Conservation (phyloP, 1,140 invertebrate genomes). For the Harpegnathos saltator region DNA sequence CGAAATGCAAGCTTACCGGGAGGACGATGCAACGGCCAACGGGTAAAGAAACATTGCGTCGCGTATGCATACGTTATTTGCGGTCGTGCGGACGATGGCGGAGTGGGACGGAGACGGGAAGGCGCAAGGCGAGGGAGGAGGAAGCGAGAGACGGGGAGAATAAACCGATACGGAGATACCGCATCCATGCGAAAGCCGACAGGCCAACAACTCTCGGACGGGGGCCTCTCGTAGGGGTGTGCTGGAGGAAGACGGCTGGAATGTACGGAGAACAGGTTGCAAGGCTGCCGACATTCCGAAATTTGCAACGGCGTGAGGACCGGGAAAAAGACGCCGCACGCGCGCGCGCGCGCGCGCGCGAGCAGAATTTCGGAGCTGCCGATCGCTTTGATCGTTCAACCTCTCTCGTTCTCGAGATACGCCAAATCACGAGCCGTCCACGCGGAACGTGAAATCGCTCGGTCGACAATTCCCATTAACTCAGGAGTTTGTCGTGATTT, state of each 20-base stretch:
- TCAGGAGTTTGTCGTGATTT: too few species aligned
- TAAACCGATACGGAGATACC: constrained; percentile 74
- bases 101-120: constrained; percentile 33
- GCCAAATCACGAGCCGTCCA: not conserved
- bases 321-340: constrained; percentile 37
- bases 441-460: not conserved
- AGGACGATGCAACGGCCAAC: constrained; percentile 61
- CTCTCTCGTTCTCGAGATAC: constrained; percentile 1
- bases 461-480: not conserved
- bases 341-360: constrained; percentile 53
- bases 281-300: constrained; percentile 82
- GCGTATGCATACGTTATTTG: constrained; percentile 72
- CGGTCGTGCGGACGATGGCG: constrained; percentile 61
- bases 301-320: constrained; percentile 77
- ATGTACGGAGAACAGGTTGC: constrained; percentile 81
- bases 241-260: constrained; percentile 70
- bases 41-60: constrained; percentile 66
- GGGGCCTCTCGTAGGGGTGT: constrained; percentile 63
- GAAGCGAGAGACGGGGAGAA: constrained; percentile 54
- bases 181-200: constrained; percentile 71
- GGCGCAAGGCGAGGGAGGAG: constrained; percentile 13
- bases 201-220: constrained; percentile 73
- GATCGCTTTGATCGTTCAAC: not conserved
- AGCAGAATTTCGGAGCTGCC: constrained; percentile 16
- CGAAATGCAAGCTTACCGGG: constrained; percentile 5